Evolutionary conservation across 2,797 vertebrate genomes (phyloP), one percentile per base, ranked within the genome.

Genomic region (Xiphorhynchus erythropygius): DNA sequence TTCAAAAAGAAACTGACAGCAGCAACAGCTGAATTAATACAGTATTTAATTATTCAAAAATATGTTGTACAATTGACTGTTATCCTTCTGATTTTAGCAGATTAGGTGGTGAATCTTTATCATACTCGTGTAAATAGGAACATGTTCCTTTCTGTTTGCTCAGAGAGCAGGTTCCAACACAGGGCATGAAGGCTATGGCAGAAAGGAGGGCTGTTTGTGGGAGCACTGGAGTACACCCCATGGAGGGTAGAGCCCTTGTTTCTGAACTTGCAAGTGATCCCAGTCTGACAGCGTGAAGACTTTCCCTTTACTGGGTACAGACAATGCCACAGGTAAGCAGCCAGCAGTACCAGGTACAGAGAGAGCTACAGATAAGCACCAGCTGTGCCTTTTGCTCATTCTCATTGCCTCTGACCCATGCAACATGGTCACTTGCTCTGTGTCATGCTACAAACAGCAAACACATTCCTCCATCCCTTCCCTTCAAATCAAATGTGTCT

Each of bases 371-470:
- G 50, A 25, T 50, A 30, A 68, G 35, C 22, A 83, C 9, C 24
- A 25, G 16, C 18, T 53, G 27, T 9, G 14, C 46, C 39, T 90
- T 76, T 22, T 47, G 19, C 24, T 87, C 2, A 0, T 42, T 80
- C 33, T 70, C 1, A 0, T 60, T 79, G 24, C 28, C 44, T 56
- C 44, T 37, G 33, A 53, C 30, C 42, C 7, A 4, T 3, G 19
- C 28, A 64, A 55, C 0, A 0, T 1, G 21, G 32, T n/a, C 6
- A 0, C n/a, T 75, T 53, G 35, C 14, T 49, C 59, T 27, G 32
- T 3, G 0, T 25, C 37, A 6, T 13, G 7, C 17, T 52, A 57
- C 53, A 52, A 80, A 75, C 6, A 50, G 12, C 28, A 80, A 83
- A 50, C 1, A 19, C 14, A 3, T 74, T 75, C 53, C 41, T 57